Percentiles rank a stretch among this genome's conserved stretches.
Evolutionary conservation across 1,140 invertebrate species (phyloP).

Genomic region (Danaus plexippus): DNA sequence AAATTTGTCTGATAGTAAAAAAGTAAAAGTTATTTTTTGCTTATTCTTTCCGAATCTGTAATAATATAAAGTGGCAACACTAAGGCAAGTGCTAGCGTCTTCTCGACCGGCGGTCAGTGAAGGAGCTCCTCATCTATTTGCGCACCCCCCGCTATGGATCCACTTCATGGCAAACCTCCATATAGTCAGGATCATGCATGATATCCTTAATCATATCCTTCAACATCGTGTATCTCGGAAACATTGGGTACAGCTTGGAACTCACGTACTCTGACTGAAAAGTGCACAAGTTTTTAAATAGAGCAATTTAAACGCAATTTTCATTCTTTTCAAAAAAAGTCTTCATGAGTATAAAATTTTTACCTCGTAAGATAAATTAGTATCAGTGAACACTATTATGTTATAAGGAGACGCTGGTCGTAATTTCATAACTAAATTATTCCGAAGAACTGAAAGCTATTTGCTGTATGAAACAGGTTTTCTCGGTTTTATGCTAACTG

Average conservation of each 20-base stretch:
- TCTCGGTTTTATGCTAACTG: no score
- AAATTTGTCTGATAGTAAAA: no score
- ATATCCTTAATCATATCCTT: slow-evolving; percentile 97
- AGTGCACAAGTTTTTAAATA: background rate
- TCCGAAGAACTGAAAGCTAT: no score
- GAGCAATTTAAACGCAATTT: no score
- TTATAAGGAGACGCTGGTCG: background rate
- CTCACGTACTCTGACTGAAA: slow-evolving; percentile 88
- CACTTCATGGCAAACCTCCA: slow-evolving; percentile 94
- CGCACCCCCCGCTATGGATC: slow-evolving; percentile 75
- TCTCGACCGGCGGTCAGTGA: slow-evolving; percentile 59
- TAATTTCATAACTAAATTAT: background rate
- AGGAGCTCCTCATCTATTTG: slow-evolving; percentile 65
- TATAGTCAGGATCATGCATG: slow-evolving; percentile 93
- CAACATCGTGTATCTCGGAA: slow-evolving; percentile 92
- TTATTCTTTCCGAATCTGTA: no score
- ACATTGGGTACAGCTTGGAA: slow-evolving; percentile 92
- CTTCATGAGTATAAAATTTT: no score
- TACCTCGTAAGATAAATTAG: no score
- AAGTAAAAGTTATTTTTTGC: no score
- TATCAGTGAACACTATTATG: no score
- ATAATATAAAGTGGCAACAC: no score
- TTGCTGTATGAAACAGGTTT: no score
- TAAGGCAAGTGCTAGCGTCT: slow-evolving; percentile 40
- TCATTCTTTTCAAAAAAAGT: no score